phyloP scores from a whole-genome alignment of 2,888 invertebrate genomes.

The Azorinus chamasolen region DNA sequence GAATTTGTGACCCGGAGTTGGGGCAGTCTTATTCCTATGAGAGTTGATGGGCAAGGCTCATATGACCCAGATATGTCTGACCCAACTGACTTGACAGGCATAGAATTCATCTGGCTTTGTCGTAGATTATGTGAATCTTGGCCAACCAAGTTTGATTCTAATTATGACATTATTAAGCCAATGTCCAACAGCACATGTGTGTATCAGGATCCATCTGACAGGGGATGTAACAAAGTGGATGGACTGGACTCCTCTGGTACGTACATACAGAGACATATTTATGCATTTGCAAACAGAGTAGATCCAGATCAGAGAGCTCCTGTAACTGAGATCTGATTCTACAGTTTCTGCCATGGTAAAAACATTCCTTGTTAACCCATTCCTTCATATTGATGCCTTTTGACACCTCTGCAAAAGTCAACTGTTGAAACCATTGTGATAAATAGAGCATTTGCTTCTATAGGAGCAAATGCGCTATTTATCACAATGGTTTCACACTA shows the following conservation, averaged over 20 bases:
- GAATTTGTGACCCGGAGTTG: constrained; percentile 40
- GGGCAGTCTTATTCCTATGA: constrained; percentile 39
- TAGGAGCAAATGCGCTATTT: no score
- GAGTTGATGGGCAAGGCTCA: constrained; percentile 46
- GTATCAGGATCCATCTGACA: constrained; percentile 39
- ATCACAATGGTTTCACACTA: no score
- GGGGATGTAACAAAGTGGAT: constrained; percentile 62
- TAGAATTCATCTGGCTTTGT: constrained; percentile 69
- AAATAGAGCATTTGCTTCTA: no score
- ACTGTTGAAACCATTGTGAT: no score
- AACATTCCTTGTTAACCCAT: no score
- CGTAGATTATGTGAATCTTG: constrained; percentile 58
- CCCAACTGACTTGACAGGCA: constrained; percentile 54
- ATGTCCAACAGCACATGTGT: constrained; percentile 36
- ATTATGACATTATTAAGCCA: constrained; percentile 28
- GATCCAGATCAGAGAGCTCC: no score
- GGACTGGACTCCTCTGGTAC: constrained; percentile 54
- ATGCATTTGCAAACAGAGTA: no score
- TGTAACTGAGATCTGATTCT: no score
- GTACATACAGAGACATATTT: no score
- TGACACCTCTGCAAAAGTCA: no score
- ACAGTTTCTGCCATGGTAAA: no score
- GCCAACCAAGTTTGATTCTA: constrained; percentile 42
- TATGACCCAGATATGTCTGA: constrained; percentile 67
- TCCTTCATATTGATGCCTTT: no score